phyloP scores from a whole-genome alignment of 1,140 invertebrate species.

The Callitettix versicolor region DNA sequence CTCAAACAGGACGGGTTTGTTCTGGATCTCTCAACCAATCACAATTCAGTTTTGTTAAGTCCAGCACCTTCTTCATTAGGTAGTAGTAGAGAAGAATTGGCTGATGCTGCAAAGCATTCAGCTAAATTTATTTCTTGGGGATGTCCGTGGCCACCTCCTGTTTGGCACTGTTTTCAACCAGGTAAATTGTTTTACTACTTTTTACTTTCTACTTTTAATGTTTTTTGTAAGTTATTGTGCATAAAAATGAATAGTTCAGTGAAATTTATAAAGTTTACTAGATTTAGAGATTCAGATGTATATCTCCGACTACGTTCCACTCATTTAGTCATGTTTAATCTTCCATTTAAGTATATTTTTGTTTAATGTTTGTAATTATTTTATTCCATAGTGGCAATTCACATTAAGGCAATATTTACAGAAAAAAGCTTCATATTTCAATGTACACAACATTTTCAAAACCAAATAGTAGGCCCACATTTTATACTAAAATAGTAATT shows the following conservation, averaged over 20 bases:
- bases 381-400: no score
- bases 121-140: slow-evolving; percentile 6
- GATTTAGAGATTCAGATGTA: background rate
- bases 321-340: no score
- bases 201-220: background rate
- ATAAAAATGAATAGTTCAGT: background rate
- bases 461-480: no score
- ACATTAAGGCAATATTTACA: no score
- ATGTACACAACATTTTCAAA: no score
- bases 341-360: no score
- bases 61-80: slow-evolving; percentile 25
- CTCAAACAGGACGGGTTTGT: slow-evolving; percentile 7
- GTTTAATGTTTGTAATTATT: no score
- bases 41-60: slow-evolving; percentile 21
- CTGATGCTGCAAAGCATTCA: background rate
- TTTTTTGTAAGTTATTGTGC: background rate
- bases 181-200: slow-evolving; percentile 12
- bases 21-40: slow-evolving; percentile 10
- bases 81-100: slow-evolving; percentile 23
- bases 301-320: no score
- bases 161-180: slow-evolving; percentile 26
- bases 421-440: no score
- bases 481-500: no score
- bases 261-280: background rate
- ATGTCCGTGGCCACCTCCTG: slow-evolving; percentile 21